These are phyloP conservation scores for Meghimatium bilineatum DNA, from an alignment of 2,888 invertebrate species.

Conservation along the genomic window DNA sequence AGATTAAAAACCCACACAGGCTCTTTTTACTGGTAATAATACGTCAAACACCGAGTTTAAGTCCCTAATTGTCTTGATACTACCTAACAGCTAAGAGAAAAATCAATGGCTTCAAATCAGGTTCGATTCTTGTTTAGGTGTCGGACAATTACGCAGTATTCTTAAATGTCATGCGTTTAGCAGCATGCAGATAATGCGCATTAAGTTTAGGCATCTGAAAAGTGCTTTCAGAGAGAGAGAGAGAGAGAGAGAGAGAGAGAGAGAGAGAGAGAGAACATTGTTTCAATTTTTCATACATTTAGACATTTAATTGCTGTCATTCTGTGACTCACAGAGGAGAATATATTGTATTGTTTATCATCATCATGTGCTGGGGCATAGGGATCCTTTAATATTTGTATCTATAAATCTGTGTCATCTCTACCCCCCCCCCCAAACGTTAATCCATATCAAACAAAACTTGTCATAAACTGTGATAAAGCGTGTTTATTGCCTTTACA, in stretches of 20 bases:
- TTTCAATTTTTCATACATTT: neutral
- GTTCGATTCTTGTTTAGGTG: conserved; percentile 8
- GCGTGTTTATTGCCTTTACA: no score
- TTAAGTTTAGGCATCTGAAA: neutral
- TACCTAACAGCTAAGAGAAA: conserved; percentile 1
- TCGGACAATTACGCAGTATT: conserved; percentile 10
- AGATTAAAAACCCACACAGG: conserved; percentile 22
- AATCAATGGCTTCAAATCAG: conserved; percentile 26
- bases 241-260: no score
- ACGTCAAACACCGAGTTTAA: conserved; percentile 36
- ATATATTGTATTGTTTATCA: no score
- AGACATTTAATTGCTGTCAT: no score
- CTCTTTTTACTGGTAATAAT: conserved; percentile 14
- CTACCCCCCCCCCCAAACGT: no score
- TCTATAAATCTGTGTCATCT: no score
- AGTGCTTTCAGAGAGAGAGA: neutral
- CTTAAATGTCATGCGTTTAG: conserved; percentile 6
- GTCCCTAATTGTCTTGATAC: conserved; percentile 30
- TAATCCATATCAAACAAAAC: no score
- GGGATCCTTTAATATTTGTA: no score
- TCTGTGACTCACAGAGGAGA: no score
- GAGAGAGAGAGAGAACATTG: no score
- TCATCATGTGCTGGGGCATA: no score
- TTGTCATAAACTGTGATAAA: no score
- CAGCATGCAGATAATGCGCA: conserved; percentile 18